A percentile compares a stretch with the other conserved stretches of the same genome.
Evolutionary conservation across 2,797 vertebrate species (phyloP).

Genomic region (Melanotaenia nigrans): DNA sequence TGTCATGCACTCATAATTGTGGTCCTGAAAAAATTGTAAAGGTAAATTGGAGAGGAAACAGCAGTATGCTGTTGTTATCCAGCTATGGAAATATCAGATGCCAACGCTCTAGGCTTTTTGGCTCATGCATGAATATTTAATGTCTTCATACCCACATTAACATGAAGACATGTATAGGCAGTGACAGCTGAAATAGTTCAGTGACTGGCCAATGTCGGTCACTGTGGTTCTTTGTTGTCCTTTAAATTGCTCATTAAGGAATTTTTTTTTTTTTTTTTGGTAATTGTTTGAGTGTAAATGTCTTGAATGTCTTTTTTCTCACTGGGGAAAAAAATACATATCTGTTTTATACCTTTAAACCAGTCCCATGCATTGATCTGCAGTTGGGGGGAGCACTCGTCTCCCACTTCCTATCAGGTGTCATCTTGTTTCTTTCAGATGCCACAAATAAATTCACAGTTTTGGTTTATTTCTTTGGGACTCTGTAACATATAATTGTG

Average conservation of each 20-base stretch:
- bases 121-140: slow-evolving; percentile 4
- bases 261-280: background rate
- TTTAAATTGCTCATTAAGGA: background rate
- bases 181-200: background rate
- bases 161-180: background rate
- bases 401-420: slow-evolving; percentile 30
- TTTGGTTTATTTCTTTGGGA: slow-evolving; percentile 12
- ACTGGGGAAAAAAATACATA: background rate
- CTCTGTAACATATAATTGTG: slow-evolving; percentile 3
- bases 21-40: background rate
- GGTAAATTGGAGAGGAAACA: background rate
- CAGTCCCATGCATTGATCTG: background rate
- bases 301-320: slow-evolving; percentile 11
- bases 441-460: slow-evolving; percentile 4
- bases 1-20: background rate
- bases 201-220: background rate
- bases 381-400: slow-evolving; percentile 29
- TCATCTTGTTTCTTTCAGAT: slow-evolving; percentile 33
- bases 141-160: slow-evolving; percentile 1
- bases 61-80: background rate
- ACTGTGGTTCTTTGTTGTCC: background rate
- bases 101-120: background rate
- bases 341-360: background rate
- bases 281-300: slow-evolving; percentile 17
- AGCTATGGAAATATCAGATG: background rate